These are phyloP conservation scores for Ondatra zibethicus DNA, from an alignment of 2,113 vertebrate species.

Conservation along the genomic window DNA sequence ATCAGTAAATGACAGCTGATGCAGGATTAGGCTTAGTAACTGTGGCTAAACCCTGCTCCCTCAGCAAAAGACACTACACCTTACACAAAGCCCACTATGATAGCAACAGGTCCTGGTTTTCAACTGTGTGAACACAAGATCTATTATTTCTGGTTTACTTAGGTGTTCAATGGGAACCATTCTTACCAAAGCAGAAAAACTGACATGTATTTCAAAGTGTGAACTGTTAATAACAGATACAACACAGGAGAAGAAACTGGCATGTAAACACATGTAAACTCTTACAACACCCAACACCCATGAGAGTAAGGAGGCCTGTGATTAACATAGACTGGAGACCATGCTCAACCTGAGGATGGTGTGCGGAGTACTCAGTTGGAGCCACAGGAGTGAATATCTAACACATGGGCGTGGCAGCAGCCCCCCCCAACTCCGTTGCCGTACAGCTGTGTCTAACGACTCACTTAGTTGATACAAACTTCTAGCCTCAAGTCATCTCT, in stretches of 20 bases:
- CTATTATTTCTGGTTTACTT: not conserved
- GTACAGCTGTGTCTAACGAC: not conserved
- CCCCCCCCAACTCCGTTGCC: not conserved
- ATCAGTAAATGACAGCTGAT: not conserved
- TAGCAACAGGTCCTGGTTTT: not conserved
- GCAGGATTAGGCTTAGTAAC: not conserved
- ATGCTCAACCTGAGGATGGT: not conserved
- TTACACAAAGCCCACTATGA: not conserved
- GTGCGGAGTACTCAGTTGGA: not conserved
- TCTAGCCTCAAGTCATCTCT: no score
- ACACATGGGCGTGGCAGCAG: not conserved
- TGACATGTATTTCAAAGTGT: not conserved
- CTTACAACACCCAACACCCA: not conserved
- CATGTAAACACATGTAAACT: not conserved
- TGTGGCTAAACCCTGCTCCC: not conserved
- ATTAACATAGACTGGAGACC: not conserved
- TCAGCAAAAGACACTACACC: not conserved
- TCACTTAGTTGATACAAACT: not conserved
- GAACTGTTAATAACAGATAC: not conserved
- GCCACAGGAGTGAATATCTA: not conserved
- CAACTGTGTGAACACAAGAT: not conserved
- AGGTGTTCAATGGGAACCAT: not conserved
- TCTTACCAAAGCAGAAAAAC: not conserved
- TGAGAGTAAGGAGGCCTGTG: not conserved
- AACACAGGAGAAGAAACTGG: not conserved